Percentiles rank a stretch among this genome's conserved stretches.
phyloP scores from a whole-genome alignment of 2,888 invertebrate genomes.

The Plebejus melissa region DNA sequence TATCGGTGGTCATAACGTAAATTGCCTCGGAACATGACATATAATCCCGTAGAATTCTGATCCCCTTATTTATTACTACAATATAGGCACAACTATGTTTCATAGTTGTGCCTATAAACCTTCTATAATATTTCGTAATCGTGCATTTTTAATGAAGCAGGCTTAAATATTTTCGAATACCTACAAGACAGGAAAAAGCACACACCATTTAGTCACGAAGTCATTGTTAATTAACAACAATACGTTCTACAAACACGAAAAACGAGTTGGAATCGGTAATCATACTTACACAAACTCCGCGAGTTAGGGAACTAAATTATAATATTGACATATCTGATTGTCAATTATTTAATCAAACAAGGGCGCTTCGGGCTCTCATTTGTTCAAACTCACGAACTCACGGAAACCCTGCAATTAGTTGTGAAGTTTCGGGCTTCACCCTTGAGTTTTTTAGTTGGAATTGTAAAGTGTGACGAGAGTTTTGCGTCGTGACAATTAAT shows the following conservation, averaged over 20 bases:
- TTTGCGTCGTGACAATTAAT: conserved; percentile 38
- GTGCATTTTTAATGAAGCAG: not conserved
- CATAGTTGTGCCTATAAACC: not conserved
- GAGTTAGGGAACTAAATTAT: conserved; percentile 32
- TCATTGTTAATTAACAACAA: conserved; percentile 3
- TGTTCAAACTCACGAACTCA: conserved; percentile 36
- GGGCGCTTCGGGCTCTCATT: conserved; percentile 30
- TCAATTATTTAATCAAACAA: conserved; percentile 40
- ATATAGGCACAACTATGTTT: not conserved
- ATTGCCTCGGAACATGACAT: conserved; percentile 13
- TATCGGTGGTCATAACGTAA: conserved; percentile 19
- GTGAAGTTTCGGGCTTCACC: conserved; percentile 32
- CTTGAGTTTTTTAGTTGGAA: conserved; percentile 36
- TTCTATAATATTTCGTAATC: not conserved
- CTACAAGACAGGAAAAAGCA: not conserved
- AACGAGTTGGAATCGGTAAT: conserved; percentile 11
- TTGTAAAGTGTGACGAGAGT: conserved; percentile 36
- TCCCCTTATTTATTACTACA: conserved; percentile 23
- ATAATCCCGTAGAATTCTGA: conserved; percentile 10
- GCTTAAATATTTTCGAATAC: not conserved
- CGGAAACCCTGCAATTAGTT: conserved; percentile 20
- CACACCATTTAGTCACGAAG: not conserved
- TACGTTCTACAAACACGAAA: conserved; percentile 4
- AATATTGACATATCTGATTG: conserved; percentile 39
- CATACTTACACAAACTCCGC: conserved; percentile 15